phyloP scores from a whole-genome alignment of 2,113 vertebrate genomes.

The Gobius niger region DNA sequence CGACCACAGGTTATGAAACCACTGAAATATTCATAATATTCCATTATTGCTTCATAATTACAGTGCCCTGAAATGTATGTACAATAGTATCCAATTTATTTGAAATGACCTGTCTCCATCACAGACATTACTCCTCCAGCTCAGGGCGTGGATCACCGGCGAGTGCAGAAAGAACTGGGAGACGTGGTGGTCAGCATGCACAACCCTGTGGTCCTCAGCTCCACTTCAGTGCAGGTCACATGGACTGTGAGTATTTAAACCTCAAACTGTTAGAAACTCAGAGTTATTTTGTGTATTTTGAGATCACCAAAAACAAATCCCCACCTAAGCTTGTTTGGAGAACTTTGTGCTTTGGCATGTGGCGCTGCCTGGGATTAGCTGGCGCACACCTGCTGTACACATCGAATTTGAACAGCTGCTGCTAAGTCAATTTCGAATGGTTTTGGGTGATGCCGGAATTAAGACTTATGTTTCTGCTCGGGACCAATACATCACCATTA shows the following conservation, averaged over 20 bases:
- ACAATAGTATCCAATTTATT: not conserved
- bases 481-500: conserved; percentile 74
- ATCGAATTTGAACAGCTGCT: conserved; percentile 60
- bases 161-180: conserved; percentile 95
- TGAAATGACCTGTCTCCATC: not conserved
- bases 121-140: conserved; percentile 96
- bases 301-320: conserved; percentile 15
- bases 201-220: conserved; percentile 90
- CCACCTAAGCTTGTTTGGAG: conserved; percentile 31
- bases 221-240: conserved; percentile 92
- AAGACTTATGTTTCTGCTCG: conserved; percentile 68
- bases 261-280: not conserved
- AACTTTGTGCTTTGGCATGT: conserved; percentile 36
- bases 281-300: conserved; percentile 3
- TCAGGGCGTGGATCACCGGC: conserved; percentile 97
- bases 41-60: not conserved
- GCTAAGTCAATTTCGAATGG: conserved; percentile 59
- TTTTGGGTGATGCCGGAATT: conserved; percentile 67
- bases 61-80: not conserved
- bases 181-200: conserved; percentile 94
- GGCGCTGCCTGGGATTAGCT: conserved; percentile 37
- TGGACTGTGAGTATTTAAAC: conserved; percentile 88
- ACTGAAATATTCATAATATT: not conserved
- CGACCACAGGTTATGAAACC: not conserved
- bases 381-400: conserved; percentile 22